phyloP scores from a whole-genome alignment of 2,797 vertebrate species.

The Rhincodon typus region DNA sequence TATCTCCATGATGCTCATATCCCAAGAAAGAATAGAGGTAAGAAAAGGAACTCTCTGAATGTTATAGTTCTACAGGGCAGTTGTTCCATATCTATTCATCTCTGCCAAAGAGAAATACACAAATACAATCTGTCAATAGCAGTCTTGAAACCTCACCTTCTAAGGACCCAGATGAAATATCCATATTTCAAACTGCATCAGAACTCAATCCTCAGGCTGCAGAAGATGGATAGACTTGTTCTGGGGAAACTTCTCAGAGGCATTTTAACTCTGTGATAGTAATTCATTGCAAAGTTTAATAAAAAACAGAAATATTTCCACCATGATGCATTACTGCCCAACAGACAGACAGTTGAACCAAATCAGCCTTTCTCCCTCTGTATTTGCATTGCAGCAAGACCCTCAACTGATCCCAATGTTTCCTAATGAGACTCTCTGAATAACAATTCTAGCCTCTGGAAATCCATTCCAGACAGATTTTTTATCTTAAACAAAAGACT shows the following conservation, averaged over 20 bases:
- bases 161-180: not conserved
- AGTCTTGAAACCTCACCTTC: not conserved
- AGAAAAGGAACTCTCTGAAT: not conserved
- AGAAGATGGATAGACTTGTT: not conserved
- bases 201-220: not conserved
- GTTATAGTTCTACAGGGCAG: not conserved
- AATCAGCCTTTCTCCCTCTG: too few relatives aligned
- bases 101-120: not conserved
- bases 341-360: too few relatives aligned
- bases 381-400: too few relatives aligned
- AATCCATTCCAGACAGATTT: too few relatives aligned
- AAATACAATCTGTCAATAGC: not conserved
- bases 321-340: not conserved
- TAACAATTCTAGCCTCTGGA: too few relatives aligned
- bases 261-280: not conserved
- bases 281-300: not conserved
- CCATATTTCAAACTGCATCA: not conserved
- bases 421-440: too few relatives aligned
- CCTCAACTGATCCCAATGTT: too few relatives aligned
- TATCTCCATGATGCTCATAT: too few relatives aligned
- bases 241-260: not conserved
- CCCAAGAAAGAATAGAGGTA: too few relatives aligned
- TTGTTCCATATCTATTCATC: not conserved
- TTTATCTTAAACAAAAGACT: too few relatives aligned
- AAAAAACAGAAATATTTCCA: not conserved